These are phyloP conservation scores for Pomacea canaliculata DNA, from an alignment of 2,888 invertebrate species.

Conservation along the genomic window DNA sequence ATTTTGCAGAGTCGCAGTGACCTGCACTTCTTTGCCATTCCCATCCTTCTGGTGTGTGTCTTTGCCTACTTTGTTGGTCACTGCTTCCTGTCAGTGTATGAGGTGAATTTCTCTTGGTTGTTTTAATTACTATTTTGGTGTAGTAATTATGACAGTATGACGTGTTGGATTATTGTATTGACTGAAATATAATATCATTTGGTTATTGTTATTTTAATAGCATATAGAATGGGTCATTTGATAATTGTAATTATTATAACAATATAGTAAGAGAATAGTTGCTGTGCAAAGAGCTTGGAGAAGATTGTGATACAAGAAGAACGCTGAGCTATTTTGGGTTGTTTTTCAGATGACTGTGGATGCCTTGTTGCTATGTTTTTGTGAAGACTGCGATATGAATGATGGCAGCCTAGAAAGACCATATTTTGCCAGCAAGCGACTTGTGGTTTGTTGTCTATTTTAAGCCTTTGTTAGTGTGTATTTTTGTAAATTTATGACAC, in stretches of 20 bases:
- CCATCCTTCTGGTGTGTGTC: conserved; percentile 83
- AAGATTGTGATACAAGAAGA: not conserved
- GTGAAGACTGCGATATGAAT: conserved; percentile 90
- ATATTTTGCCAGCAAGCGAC: conserved; percentile 67
- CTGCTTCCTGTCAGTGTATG: conserved; percentile 91
- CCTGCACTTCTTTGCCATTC: conserved; percentile 72
- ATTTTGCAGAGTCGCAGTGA: conserved; percentile 52
- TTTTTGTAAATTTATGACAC: no score
- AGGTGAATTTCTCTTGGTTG: conserved; percentile 75
- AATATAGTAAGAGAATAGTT: not conserved
- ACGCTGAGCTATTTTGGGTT: no score
- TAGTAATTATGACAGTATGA: no score
- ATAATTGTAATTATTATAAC: not conserved
- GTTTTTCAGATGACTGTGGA: conserved; percentile 89
- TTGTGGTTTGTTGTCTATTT: conserved; percentile 59
- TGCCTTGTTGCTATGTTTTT: conserved; percentile 92
- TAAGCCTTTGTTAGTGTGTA: no score
- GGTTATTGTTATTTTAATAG: conserved; percentile 73
- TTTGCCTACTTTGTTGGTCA: conserved; percentile 94
- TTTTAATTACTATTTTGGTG: no score
- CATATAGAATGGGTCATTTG: no score
- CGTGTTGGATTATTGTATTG: not conserved
- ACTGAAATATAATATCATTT: conserved; percentile 68
- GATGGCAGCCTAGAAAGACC: conserved; percentile 72
- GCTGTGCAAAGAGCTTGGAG: conserved; percentile 69